Evolutionary conservation across 2,113 vertebrate species (phyloP).

Genomic region (Lutjanus erythropterus): DNA sequence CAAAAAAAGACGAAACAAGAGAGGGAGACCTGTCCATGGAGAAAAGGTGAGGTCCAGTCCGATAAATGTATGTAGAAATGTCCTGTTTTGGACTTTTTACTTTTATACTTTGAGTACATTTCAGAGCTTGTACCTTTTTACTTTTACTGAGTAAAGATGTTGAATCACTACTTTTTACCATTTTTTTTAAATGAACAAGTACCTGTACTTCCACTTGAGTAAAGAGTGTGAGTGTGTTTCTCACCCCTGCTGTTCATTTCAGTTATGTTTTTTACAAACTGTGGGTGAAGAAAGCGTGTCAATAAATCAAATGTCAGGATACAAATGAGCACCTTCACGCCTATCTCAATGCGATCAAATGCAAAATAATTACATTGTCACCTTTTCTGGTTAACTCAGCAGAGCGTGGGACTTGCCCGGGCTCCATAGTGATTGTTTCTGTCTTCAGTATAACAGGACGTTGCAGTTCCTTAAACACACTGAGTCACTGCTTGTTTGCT

Average conservation of each 20-base stretch:
- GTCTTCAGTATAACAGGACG: constrained; percentile 23
- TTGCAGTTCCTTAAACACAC: constrained; percentile 11
- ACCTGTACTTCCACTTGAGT: too few species aligned
- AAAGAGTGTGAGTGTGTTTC: too few species aligned
- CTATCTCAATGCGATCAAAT: neutral
- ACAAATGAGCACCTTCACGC: neutral
- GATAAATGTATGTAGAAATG: too few species aligned
- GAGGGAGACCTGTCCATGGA: too few species aligned
- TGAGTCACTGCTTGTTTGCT: constrained; percentile 68
- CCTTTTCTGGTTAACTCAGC: constrained; percentile 1
- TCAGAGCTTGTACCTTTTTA: too few species aligned
- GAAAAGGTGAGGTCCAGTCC: too few species aligned
- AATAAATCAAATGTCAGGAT: neutral
- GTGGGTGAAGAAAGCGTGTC: neutral
- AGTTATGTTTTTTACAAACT: neutral
- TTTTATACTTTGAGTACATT: too few species aligned
- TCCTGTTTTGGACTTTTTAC: too few species aligned
- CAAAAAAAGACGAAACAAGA: too few species aligned
- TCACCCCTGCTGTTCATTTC: neutral
- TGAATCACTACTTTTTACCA: too few species aligned
- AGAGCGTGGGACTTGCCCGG: neutral
- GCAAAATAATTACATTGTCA: neutral
- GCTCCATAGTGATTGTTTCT: neutral
- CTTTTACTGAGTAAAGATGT: too few species aligned
- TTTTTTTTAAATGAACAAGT: too few species aligned